phyloP scores from a whole-genome alignment of 2,888 invertebrate genomes.

The Colostygia pectinataria region DNA sequence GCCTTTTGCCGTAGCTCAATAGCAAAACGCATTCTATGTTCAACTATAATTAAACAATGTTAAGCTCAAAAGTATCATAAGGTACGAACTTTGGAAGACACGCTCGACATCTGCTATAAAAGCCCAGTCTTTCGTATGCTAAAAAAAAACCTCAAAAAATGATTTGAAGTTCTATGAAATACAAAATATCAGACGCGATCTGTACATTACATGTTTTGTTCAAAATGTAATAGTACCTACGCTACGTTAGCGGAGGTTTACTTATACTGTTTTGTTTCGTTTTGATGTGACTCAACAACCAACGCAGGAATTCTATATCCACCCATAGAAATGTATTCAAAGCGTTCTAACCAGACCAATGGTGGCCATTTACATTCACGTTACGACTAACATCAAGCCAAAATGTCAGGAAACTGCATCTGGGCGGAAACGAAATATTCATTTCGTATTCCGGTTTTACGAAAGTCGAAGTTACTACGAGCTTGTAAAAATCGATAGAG shows the following conservation, averaged over 20 bases:
- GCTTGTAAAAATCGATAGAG: background rate
- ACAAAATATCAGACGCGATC: conserved; percentile 18
- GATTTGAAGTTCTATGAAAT: conserved; percentile 13
- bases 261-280: no score
- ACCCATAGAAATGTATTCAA: no score
- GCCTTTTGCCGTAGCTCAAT: no score
- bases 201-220: conserved; percentile 16
- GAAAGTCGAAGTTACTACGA: conserved; percentile 5
- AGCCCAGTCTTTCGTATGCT: no score
- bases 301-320: no score
- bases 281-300: no score
- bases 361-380: conserved; percentile 3
- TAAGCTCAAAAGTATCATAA: no score
- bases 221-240: conserved; percentile 14
- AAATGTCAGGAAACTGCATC: conserved; percentile 40
- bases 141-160: background rate
- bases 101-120: no score
- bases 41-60: no score
- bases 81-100: no score
- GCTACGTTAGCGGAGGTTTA: conserved; percentile 13
- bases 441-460: conserved; percentile 63
- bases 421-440: conserved; percentile 57
- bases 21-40: no score
- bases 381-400: background rate
- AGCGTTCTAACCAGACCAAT: conserved; percentile 2